Evolutionary conservation across 2,888 invertebrate genomes (phyloP).

Genomic region (Cheilosia vulpina): DNA sequence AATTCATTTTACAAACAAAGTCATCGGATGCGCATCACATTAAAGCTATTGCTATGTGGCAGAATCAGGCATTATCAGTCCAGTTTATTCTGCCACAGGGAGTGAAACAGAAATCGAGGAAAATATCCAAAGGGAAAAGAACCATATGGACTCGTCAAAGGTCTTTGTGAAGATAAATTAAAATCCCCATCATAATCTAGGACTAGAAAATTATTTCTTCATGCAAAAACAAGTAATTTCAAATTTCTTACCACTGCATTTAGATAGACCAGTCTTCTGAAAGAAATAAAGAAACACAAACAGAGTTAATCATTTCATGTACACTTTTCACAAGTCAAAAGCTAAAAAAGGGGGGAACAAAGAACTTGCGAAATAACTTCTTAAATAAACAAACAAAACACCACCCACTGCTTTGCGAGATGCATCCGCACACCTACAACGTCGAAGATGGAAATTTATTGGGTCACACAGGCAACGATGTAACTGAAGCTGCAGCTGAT

Average conservation of each 20-base stretch:
- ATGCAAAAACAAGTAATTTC: background rate
- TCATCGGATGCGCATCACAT: too few relatives aligned
- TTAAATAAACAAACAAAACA: conserved; percentile 41
- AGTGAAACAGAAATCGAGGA: too few relatives aligned
- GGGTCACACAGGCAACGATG: conserved; percentile 45
- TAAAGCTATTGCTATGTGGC: too few relatives aligned
- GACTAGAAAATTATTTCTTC: background rate
- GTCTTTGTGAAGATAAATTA: too few relatives aligned
- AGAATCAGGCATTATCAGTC: too few relatives aligned
- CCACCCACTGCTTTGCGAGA: background rate
- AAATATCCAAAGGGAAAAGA: too few relatives aligned
- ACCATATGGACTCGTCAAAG: too few relatives aligned
- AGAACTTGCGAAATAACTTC: conserved; percentile 34
- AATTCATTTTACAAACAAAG: too few relatives aligned
- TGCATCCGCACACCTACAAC: conserved; percentile 9
- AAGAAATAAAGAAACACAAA: conserved; percentile 48
- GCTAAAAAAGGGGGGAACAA: background rate
- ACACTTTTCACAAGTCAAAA: background rate
- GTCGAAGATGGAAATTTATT: conserved; percentile 51
- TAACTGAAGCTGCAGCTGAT: conserved; percentile 48
- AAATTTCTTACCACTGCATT: conserved; percentile 66
- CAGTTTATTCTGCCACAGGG: too few relatives aligned
- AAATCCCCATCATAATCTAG: too few relatives aligned
- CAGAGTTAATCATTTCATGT: conserved; percentile 20
- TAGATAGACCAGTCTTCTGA: conserved; percentile 55